These are phyloP conservation scores for Dasypogon diadema DNA, from an alignment of 2,888 invertebrate species.

Conservation along the genomic window DNA sequence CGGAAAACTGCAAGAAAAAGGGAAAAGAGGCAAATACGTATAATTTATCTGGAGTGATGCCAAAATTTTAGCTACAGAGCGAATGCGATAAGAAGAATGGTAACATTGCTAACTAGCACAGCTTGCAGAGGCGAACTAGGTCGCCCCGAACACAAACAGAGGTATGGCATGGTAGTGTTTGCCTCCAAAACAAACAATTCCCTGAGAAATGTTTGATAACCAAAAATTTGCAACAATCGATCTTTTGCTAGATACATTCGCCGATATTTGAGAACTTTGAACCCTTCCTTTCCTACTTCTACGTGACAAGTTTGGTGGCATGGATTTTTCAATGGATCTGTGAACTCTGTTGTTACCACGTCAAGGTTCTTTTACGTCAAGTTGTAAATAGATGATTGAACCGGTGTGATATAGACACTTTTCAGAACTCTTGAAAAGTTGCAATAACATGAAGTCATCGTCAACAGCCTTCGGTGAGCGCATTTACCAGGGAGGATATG, in stretches of 20 bases:
- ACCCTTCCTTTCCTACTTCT: neutral
- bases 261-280: neutral
- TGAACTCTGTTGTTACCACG: too few species aligned
- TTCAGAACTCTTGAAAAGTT: conserved; percentile 12
- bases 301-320: too few species aligned
- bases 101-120: too few species aligned
- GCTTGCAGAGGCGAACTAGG: too few species aligned
- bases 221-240: neutral
- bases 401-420: neutral
- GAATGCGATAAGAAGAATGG: neutral
- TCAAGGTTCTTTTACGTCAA: neutral
- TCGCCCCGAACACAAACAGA: neutral
- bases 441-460: conserved; percentile 12
- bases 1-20: too few species aligned
- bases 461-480: neutral
- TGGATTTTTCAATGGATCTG: too few species aligned
- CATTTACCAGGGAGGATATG: too few species aligned
- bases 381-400: neutral
- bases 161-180: neutral
- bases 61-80: neutral
- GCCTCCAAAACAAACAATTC: neutral
- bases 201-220: neutral
- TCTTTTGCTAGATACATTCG: neutral
- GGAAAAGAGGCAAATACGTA: too few species aligned
- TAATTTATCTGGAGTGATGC: conserved; percentile 24